Conservation (phyloP, 2,113 vertebrate genomes). For the Ardeotis arabs region DNA sequence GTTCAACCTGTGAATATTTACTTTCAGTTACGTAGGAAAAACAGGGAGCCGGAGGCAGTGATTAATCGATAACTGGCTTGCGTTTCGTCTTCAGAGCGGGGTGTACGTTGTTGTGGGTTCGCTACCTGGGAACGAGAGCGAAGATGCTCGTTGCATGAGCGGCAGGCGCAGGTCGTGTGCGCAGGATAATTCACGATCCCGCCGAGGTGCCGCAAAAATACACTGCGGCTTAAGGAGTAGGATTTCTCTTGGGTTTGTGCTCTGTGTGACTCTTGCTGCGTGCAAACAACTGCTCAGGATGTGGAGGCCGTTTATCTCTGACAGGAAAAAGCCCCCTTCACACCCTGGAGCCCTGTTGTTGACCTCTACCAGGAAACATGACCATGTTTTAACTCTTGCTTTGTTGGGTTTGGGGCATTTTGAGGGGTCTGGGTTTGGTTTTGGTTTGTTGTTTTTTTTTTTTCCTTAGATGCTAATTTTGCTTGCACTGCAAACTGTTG, state of each 20-base stretch:
- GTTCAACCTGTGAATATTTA: background rate
- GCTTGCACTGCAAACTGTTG: background rate
- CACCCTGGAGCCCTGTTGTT: background rate
- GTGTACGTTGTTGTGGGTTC: accelerated
- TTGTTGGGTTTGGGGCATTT: too few species aligned
- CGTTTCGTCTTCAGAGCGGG: background rate
- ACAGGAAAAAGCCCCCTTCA: background rate
- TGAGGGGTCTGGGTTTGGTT: background rate
- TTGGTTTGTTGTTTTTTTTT: background rate
- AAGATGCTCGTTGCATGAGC: background rate
- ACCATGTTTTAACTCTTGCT: background rate
- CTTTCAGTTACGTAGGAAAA: accelerated
- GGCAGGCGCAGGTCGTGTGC: background rate
- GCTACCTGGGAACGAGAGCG: background rate
- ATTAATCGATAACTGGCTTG: background rate
- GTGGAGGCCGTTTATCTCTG: background rate
- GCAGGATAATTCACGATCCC: background rate
- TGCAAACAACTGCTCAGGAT: background rate
- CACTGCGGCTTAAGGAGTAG: background rate
- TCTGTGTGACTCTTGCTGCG: accelerated
- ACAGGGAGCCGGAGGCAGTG: background rate
- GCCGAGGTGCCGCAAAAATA: background rate
- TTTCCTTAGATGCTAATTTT: background rate
- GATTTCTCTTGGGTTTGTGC: background rate
- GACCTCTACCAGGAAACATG: background rate